These are phyloP conservation scores for Illadopsis cleaveri DNA, from an alignment of 2,113 vertebrate genomes.

Conservation along the genomic window DNA sequence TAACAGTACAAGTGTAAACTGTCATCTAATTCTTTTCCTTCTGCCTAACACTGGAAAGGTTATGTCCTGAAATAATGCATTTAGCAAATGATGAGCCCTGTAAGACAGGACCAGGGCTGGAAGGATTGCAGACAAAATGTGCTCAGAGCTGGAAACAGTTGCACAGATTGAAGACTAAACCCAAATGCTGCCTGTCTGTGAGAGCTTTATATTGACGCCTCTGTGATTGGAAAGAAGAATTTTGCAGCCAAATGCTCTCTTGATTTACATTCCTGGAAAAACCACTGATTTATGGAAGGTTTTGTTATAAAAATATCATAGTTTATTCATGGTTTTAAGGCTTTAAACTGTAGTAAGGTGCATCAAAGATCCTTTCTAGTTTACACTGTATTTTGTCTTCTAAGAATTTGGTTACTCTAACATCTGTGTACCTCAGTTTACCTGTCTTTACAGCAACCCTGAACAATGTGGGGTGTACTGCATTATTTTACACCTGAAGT, in stretches of 20 bases:
- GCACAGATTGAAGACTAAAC: neutral
- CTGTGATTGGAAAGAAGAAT: conserved; percentile 1
- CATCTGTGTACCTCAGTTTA: neutral
- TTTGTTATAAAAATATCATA: neutral
- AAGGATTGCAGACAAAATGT: neutral
- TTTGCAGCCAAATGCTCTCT: conserved; percentile 1
- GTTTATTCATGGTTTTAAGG: neutral
- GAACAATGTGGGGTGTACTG: neutral
- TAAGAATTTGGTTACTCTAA: neutral
- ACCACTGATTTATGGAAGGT: neutral
- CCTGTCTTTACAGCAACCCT: neutral
- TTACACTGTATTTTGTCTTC: neutral
- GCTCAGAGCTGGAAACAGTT: neutral
- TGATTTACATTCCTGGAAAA: conserved; percentile 2
- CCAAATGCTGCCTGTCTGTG: neutral
- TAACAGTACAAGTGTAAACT: conserved; percentile 21
- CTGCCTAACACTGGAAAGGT: neutral
- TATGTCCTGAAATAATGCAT: neutral
- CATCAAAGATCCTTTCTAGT: neutral
- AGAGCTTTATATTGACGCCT: neutral
- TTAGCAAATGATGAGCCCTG: neutral
- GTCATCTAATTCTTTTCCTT: neutral
- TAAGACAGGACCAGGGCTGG: neutral
- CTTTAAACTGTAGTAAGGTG: neutral
- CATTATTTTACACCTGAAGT: neutral